Conservation (phyloP, 23 tunicate species). For the Ascidia mentula region DNA sequence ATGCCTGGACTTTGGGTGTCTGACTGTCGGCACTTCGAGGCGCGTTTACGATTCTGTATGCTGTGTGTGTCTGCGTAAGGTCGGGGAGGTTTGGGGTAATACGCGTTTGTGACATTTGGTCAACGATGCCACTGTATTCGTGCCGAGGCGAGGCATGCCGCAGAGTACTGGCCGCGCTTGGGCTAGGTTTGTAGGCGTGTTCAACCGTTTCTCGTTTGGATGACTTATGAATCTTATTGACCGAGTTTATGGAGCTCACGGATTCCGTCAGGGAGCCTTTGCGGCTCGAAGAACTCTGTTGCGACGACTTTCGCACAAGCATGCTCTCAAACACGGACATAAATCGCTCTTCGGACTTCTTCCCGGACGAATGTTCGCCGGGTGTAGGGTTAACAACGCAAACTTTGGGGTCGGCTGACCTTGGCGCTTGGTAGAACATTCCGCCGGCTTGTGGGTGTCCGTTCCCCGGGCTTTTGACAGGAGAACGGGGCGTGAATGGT, state of each 20-base stretch:
- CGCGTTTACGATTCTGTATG: neutral
- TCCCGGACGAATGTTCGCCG: neutral
- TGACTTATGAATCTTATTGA: neutral
- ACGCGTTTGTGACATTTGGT: constrained; percentile 17
- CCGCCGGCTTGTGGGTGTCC: neutral
- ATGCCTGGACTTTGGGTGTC: neutral
- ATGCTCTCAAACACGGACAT: neutral
- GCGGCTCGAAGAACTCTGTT: neutral
- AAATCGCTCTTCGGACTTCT: neutral
- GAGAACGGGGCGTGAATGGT: neutral
- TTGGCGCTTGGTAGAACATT: neutral
- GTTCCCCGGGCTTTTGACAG: neutral
- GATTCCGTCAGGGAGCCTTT: constrained; percentile 4
- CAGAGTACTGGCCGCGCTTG: constrained; percentile 40
- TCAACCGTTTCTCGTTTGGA: neutral
- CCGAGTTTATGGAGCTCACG: neutral
- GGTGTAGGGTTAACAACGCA: neutral
- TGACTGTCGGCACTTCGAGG: neutral
- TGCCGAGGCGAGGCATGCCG: constrained; percentile 15
- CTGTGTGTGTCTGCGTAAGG: neutral
- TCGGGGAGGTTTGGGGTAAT: neutral
- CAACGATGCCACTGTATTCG: constrained; percentile 21
- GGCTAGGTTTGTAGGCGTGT: constrained; percentile 31
- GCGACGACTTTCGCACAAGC: neutral
- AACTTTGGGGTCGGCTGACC: neutral